Conservation (phyloP, 1,140 invertebrate species). For the Thaumetopoea pityocampa region DNA sequence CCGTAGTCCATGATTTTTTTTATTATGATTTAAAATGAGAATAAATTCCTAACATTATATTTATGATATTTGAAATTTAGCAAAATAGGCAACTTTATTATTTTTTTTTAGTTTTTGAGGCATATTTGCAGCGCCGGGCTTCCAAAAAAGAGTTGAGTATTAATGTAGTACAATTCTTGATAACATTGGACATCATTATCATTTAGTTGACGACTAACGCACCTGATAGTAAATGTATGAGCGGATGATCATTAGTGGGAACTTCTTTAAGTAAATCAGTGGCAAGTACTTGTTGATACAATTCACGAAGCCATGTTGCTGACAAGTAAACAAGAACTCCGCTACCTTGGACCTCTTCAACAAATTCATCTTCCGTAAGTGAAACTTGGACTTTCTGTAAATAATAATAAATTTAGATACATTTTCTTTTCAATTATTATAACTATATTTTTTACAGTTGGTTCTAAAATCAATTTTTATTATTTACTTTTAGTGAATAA, state of each 20-base stretch:
- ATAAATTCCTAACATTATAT: too few relatives aligned
- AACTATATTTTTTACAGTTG: too few relatives aligned
- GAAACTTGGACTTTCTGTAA: conserved; percentile 77
- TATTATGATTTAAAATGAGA: too few relatives aligned
- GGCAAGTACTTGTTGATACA: conserved; percentile 90
- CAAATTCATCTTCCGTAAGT: conserved; percentile 87
- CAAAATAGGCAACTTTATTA: too few relatives aligned
- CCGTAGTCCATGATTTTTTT: too few relatives aligned
- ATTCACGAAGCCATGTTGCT: conserved; percentile 92
- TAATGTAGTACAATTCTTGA: not conserved
- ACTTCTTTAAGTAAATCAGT: conserved; percentile 83
- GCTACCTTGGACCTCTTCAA: conserved; percentile 92
- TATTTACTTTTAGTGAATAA: too few relatives aligned
- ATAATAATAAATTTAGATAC: conserved; percentile 25
- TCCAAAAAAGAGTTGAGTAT: too few relatives aligned
- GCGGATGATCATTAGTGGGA: conserved; percentile 66
- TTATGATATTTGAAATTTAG: too few relatives aligned
- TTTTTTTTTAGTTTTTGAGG: too few relatives aligned
- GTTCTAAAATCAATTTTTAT: too few relatives aligned
- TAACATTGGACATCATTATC: not conserved
- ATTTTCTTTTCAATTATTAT: too few relatives aligned
- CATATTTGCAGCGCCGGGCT: too few relatives aligned
- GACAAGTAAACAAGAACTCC: conserved; percentile 94
- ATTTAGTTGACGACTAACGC: conserved; percentile 18
- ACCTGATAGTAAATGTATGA: conserved; percentile 89